Percentiles rank a stretch among this genome's conserved stretches.
phyloP scores from a whole-genome alignment of 2,888 invertebrate species.

The Leptodirus hochenwartii region DNA sequence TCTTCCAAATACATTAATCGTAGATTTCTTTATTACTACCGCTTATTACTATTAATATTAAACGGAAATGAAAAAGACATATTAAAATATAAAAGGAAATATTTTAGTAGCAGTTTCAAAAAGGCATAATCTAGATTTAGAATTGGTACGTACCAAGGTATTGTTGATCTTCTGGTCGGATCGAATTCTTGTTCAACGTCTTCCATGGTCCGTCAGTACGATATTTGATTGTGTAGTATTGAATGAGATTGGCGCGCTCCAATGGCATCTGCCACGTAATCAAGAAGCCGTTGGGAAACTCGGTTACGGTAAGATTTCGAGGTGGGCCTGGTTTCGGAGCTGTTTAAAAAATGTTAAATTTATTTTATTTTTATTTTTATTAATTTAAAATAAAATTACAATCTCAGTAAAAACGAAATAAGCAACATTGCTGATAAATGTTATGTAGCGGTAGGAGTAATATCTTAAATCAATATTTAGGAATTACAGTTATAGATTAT shows the following conservation, averaged over 20 bases:
- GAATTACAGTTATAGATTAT: too few species aligned
- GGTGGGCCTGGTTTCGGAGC: constrained; percentile 88
- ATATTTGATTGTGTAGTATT: constrained; percentile 84
- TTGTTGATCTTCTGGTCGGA: constrained; percentile 75
- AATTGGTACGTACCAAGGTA: constrained; percentile 46
- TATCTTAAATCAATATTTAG: too few species aligned
- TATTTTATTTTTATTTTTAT: too few species aligned
- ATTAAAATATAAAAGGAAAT: too few species aligned
- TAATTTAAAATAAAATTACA: constrained; percentile 9
- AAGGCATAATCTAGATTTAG: too few species aligned
- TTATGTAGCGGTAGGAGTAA: constrained; percentile 8
- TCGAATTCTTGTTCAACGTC: constrained; percentile 71
- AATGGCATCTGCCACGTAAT: constrained; percentile 79
- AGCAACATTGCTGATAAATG: too few species aligned
- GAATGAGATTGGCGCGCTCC: constrained; percentile 62
- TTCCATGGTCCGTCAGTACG: constrained; percentile 81
- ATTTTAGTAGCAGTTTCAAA: too few species aligned
- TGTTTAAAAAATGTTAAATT: too few species aligned
- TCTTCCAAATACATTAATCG: too few species aligned
- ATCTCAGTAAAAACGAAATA: constrained; percentile 9
- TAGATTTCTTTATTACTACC: too few species aligned
- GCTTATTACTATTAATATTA: too few species aligned
- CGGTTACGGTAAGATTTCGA: constrained; percentile 75
- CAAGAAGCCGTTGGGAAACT: constrained; percentile 76
- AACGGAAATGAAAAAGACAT: too few species aligned